These are phyloP conservation scores for Menidia menidia DNA, from an alignment of 2,797 vertebrate species.

Conservation along the genomic window DNA sequence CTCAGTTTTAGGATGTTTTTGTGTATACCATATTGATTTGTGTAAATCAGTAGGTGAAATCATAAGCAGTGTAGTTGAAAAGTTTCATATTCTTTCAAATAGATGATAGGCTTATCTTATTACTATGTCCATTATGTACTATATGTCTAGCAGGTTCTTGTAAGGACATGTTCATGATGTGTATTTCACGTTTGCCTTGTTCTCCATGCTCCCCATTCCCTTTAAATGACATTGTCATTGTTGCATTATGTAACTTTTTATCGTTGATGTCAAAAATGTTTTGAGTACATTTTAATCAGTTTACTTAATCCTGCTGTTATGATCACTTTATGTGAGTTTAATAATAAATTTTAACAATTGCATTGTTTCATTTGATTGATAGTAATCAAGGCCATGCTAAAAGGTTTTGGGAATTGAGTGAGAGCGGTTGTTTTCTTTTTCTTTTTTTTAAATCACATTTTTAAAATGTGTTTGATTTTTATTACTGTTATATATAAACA, in stretches of 20 bases:
- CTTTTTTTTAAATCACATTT: neutral
- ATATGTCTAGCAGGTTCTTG: slow-evolving; percentile 74
- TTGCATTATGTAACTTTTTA: slow-evolving; percentile 74
- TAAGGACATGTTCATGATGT: slow-evolving; percentile 69
- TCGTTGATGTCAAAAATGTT: slow-evolving; percentile 66
- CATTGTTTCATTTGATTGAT: slow-evolving; percentile 67
- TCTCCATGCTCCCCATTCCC: slow-evolving; percentile 48
- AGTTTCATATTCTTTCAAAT: slow-evolving; percentile 70
- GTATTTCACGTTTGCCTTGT: slow-evolving; percentile 73
- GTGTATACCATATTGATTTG: slow-evolving; percentile 54
- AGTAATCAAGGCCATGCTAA: slow-evolving; percentile 53
- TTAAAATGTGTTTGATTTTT: slow-evolving; percentile 37
- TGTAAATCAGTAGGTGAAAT: slow-evolving; percentile 73
- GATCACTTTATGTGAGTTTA: slow-evolving; percentile 62
- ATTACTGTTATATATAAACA: slow-evolving; percentile 66
- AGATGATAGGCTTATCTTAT: slow-evolving; percentile 65
- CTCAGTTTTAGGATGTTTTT: slow-evolving; percentile 66
- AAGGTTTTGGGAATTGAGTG: slow-evolving; percentile 44
- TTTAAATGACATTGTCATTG: slow-evolving; percentile 65
- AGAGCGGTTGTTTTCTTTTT: neutral
- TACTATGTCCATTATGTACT: slow-evolving; percentile 72
- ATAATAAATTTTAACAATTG: slow-evolving; percentile 65
- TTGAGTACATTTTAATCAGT: slow-evolving; percentile 73
- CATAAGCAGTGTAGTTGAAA: slow-evolving; percentile 63
- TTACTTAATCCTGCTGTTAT: slow-evolving; percentile 74